Evolutionary conservation across 2,797 vertebrate genomes (phyloP).

Genomic region (Melanotaenia parkinsoni): DNA sequence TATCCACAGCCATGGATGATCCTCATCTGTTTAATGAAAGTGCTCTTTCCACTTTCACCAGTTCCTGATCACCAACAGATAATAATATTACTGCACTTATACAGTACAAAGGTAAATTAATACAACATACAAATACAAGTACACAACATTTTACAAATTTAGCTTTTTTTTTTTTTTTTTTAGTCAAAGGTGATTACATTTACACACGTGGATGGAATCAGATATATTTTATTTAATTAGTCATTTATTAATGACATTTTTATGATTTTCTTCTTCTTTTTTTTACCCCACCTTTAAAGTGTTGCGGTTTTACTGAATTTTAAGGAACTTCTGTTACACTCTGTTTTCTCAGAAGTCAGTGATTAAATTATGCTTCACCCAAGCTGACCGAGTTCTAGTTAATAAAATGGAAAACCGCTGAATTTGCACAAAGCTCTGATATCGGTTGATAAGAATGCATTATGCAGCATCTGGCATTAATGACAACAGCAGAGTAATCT

Average conservation of each 20-base stretch:
- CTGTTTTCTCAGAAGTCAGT: background rate
- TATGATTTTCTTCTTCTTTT: background rate
- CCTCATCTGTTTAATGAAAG: conserved; percentile 98
- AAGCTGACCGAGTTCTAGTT: background rate
- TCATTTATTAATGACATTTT: background rate
- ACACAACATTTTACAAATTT: background rate
- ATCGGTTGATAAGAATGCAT: background rate
- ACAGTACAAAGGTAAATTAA: background rate
- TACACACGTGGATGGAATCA: no score
- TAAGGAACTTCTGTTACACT: background rate
- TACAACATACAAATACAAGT: no score
- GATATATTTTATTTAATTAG: background rate
- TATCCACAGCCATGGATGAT: conserved; percentile 97
- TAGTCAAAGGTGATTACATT: no score
- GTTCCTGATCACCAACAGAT: conserved; percentile 83
- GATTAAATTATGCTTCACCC: background rate
- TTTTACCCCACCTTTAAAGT: no score
- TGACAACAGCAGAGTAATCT: background rate
- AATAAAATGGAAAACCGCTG: background rate
- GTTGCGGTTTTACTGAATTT: background rate
- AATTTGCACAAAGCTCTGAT: background rate
- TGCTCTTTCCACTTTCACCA: conserved; percentile 97
- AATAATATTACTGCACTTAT: background rate
- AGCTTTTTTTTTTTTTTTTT: no score
- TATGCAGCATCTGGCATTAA: background rate